Evolutionary conservation across 2,888 invertebrate species (phyloP), one percentile per base, ranked within the genome.

Genomic region (Leucania comma): DNA sequence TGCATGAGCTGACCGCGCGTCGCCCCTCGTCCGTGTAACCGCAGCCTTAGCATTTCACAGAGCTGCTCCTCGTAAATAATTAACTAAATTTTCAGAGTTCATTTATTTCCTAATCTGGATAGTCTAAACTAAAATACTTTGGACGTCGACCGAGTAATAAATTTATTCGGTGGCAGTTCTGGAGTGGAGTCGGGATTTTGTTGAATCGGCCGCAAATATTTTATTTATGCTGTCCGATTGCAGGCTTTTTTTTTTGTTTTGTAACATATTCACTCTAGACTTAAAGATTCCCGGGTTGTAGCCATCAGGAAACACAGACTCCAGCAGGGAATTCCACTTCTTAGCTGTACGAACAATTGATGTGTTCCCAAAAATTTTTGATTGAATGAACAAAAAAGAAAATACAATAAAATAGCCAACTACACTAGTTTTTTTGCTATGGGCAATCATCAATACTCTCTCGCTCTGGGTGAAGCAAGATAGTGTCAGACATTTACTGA

Each of bases 61-160:
- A 51, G 20, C 29, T 20, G 20, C 38, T 50, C 50, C 50, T 54
- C n/a, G 59, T 75, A 63, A 75, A 82, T 76, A 81, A 76, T 83
- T 82, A 83, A 84, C 68, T 2, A 69, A 73, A 81, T 82, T 75
- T 68, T 68, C 58, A 29, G 51, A 70, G 59, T 65, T 71, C 67
- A 77, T 62, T 70, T 68, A 58, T 58, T 71, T 72, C 42, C 57
- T 74, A 72, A 66, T 58, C 60, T 60, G 3, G 26, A 58, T 59
- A 42, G 50, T 54, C 22, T 62, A 9, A 53, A 65, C 57, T 56
- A 65, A 72, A 80, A 80, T 69, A 72, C 68, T 65, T 69, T 48
- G 54, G 26, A 64, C 29, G 38, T 50, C 48, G 32, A 38, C 29
- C 26, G 8, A 24, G 62, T 9, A 56, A 68, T 70, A 76, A 72